Evolutionary conservation across 1,140 invertebrate species (phyloP).

Genomic region (Coelopa frigida): DNA sequence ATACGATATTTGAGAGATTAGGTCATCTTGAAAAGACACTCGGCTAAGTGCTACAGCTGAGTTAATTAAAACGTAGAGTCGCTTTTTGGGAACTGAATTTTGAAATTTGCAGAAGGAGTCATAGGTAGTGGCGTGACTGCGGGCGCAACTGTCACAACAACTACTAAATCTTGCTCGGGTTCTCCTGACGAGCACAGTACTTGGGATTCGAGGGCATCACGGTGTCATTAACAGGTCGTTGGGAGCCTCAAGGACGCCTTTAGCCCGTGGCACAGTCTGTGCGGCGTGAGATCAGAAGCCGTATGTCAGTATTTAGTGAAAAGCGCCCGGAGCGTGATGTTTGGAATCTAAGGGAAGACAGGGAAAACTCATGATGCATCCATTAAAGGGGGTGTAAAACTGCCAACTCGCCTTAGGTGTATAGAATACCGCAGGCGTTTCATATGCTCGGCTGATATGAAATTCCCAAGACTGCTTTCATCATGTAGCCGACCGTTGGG

Average conservation of each 20-base stretch:
- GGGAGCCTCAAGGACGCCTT: constrained; percentile 55
- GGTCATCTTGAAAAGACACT: too few relatives aligned
- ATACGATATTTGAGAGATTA: too few relatives aligned
- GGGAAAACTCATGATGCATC: neutral
- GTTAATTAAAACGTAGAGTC: too few relatives aligned
- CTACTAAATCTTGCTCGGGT: constrained; percentile 38
- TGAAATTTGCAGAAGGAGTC: constrained; percentile 22
- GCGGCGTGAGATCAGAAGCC: constrained; percentile 84
- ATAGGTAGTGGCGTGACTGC: constrained; percentile 20
- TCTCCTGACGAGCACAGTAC: constrained; percentile 61
- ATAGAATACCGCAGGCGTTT: constrained; percentile 81
- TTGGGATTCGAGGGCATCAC: constrained; percentile 78
- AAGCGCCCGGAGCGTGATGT: constrained; percentile 89
- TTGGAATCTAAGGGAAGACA: constrained; percentile 66
- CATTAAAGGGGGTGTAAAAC: neutral
- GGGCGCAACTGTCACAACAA: constrained; percentile 29
- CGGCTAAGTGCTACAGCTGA: too few relatives aligned
- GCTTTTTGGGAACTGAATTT: too few relatives aligned
- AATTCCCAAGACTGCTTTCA: constrained; percentile 27
- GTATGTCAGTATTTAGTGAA: constrained; percentile 90
- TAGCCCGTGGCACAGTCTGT: constrained; percentile 78
- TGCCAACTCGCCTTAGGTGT: constrained; percentile 69
- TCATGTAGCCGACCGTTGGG: constrained; percentile 7
- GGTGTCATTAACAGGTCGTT: constrained; percentile 80
- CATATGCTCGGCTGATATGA: constrained; percentile 46